Evolutionary conservation across 2,797 vertebrate species (phyloP).

Genomic region (Crocidura indochinensis): DNA sequence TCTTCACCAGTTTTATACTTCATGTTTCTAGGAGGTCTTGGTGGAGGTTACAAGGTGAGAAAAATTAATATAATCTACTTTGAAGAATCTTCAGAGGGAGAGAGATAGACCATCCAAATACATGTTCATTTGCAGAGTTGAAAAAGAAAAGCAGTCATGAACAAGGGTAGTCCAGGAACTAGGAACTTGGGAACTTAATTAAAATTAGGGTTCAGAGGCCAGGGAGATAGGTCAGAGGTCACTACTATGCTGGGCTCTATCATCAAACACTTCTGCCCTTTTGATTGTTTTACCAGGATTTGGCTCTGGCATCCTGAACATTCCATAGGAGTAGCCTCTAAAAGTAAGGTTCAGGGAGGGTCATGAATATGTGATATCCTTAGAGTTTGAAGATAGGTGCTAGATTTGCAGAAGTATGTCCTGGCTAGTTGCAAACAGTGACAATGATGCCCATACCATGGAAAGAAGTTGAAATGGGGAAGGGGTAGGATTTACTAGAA

Average conservation of each 20-base stretch:
- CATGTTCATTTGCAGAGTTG: neutral
- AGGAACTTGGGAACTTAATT: neutral
- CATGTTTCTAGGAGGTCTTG: no score
- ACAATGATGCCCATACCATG: neutral
- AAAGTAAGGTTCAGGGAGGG: neutral
- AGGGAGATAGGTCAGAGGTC: no score
- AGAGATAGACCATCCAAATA: constrained; percentile 19
- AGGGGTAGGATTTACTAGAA: neutral
- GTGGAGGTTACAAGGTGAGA: no score
- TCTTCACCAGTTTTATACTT: no score
- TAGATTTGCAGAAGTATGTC: neutral
- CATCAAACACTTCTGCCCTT: no score
- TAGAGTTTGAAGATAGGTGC: neutral
- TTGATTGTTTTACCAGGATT: no score
- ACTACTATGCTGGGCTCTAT: no score
- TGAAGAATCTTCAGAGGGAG: neutral
- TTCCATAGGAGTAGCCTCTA: no score
- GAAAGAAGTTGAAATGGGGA: neutral
- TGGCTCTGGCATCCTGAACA: no score
- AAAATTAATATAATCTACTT: neutral
- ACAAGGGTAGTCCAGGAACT: no score
- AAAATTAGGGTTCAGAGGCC: neutral
- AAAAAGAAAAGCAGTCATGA: neutral
- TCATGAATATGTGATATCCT: neutral
- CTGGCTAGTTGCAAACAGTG: neutral